A percentile compares a stretch with the other conserved stretches of the same genome.
These are phyloP conservation scores for Lottia scabra DNA, from an alignment of 2,888 invertebrate species.

Conservation along the genomic window DNA sequence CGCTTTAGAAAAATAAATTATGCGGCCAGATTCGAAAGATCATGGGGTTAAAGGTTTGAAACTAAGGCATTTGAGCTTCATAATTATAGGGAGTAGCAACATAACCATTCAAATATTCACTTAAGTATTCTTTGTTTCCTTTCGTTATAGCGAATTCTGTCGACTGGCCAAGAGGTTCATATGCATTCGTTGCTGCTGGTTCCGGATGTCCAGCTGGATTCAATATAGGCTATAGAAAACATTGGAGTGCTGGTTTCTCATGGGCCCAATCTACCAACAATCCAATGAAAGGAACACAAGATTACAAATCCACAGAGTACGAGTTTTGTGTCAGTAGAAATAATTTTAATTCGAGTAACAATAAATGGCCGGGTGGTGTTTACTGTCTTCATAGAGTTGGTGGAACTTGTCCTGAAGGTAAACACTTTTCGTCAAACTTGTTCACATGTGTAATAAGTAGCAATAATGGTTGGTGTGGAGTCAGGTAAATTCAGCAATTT, in stretches of 20 bases:
- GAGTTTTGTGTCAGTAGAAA: constrained; percentile 14
- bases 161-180: constrained; percentile 9
- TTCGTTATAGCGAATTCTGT: background rate
- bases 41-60: too few species aligned
- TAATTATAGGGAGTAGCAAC: too few species aligned
- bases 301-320: background rate
- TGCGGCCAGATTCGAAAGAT: too few species aligned
- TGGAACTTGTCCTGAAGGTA: constrained; percentile 13
- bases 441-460: too few species aligned
- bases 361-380: constrained; percentile 4
- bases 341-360: background rate
- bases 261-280: background rate
- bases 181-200: constrained; percentile 7
- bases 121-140: too few species aligned
- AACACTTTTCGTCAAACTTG: background rate
- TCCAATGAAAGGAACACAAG: background rate
- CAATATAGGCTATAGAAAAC: background rate
- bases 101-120: too few species aligned
- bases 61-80: too few species aligned
- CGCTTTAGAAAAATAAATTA: too few species aligned
- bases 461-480: too few species aligned
- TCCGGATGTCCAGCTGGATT: constrained; percentile 3
- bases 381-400: constrained; percentile 17
- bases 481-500: too few species aligned
- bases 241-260: background rate